phyloP scores from a whole-genome alignment of 2,113 vertebrate species.

The Nesoenas mayeri region DNA sequence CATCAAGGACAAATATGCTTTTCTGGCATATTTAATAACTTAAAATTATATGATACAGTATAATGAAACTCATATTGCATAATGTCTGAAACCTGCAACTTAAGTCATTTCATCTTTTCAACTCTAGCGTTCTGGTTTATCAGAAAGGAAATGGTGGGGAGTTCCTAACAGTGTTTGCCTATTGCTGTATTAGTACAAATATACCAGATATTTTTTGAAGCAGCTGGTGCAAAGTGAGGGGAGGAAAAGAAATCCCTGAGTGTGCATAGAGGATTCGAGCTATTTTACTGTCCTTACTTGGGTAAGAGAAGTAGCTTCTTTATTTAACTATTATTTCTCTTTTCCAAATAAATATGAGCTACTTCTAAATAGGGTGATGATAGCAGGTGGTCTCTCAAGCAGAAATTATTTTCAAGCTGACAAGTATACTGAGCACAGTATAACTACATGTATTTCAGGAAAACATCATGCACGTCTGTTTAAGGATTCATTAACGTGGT shows the following conservation, averaged over 20 bases:
- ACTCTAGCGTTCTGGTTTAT: constrained; percentile 34
- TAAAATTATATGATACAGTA: not conserved
- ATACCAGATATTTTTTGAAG: not conserved
- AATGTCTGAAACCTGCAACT: not conserved
- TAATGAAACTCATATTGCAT: not conserved
- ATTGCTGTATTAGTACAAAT: not conserved
- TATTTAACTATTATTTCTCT: constrained; percentile 57
- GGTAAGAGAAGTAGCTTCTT: not conserved
- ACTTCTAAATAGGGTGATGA: constrained; percentile 47
- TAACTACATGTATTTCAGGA: constrained; percentile 60
- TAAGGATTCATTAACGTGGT: constrained; percentile 75
- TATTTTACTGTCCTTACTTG: constrained; percentile 24
- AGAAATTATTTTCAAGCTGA: constrained; percentile 65
- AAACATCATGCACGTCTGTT: constrained; percentile 66
- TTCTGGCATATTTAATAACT: constrained; percentile 32
- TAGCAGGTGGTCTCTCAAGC: constrained; percentile 62
- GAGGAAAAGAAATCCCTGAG: not conserved
- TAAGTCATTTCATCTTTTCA: constrained; percentile 38
- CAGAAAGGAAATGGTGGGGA: not conserved
- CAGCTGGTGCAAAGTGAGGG: not conserved
- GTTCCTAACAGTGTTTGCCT: not conserved
- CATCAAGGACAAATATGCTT: constrained; percentile 35
- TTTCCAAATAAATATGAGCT: constrained; percentile 52
- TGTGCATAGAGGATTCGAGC: not conserved
- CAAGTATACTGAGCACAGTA: constrained; percentile 11